Base-by-base conservation (phyloP, 2,113 vertebrate species). In the Ceyx margarethae region DNA sequence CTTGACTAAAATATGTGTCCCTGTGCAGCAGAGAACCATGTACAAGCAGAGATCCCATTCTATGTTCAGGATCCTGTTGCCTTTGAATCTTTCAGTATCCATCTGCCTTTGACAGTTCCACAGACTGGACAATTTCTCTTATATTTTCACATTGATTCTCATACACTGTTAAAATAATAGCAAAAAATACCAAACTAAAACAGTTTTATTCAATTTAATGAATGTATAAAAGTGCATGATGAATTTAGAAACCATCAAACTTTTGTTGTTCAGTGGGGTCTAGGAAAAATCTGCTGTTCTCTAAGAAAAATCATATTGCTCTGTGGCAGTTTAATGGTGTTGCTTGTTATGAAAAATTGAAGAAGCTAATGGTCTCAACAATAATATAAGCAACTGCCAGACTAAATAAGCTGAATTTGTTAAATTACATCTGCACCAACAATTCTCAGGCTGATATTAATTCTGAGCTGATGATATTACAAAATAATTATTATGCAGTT, bases 381-480 rank as follows among this genome's bases (percentile, higher is more conserved):
- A 64, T 78, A 80, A 69, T 73, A 75, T 50, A 95, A 94, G 91
- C 89, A 64, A 89, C 72, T 79, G 87, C 65, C 93, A 64, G 92
- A 91, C 66, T 95, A 95, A 93, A 85, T 84, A 53, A 77, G n/a
- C 78, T 90, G 89, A 94, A 80, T 89, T 64, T 8, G 88, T 95
- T 91, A 79, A 83, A 48, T 84, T 89, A 94, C 95, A 97, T 95
- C 95, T 98, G 97, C 91, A 97, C 93, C 95, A 98, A 96, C 95
- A 97, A 88, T 82, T 76, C 29, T 85, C 58, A 87, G 56, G 91
- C 53, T 94, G 93, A 91, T 95, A 91, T 69, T 96, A 79, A 94
- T 95, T 97, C 91, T 86, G 93, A 93, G 81, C 90, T 93, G 87
- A 95, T 84, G 87, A 96, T 94, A 87, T 81, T 95, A 89, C 45